Base-by-base conservation (phyloP, 1,140 invertebrate genomes). In the Heterodera carotae region DNA sequence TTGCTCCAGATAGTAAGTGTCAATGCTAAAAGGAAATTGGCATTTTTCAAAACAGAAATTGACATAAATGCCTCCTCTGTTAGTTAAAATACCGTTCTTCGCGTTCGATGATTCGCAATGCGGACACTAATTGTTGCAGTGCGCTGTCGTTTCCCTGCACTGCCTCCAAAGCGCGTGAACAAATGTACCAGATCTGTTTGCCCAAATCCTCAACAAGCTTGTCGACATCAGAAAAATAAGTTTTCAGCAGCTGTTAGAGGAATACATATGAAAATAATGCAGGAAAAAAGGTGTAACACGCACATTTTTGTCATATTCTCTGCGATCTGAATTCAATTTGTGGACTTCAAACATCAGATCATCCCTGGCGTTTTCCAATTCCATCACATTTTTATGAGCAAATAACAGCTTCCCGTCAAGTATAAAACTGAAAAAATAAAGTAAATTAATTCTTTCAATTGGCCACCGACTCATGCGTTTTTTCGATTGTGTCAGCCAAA, bases 201-300 rank as follows among this genome's bases (percentile, higher is more conserved):
- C 94, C 94, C 78, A 99, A 89, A n/a, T 93, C 89, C 75, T 93
- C 92, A 0, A 94, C 97, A 0, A 98, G 90, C 74, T 92, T 92
- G 87, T 96, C 93, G 0, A 99, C 94, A 88, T 97, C 94, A 80
- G 93, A 92, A 89, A 99, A 99, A 88, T 98, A 98, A 8, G 94
- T 93, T 87, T 96, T 95, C 0, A 99, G 80, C 66, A 89, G 89
- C 90, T 90, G n/a, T n/a, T n/a, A n/a, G n/a, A n/a, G n/a, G n/a
- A n/a, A 39, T 25, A 25, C 8, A 6, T 22, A 66, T 1, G 43
- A 56, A 12, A 5, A 76, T 29, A 53, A 39, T 15, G 48, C 48
- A 22, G 7, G 1, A 25, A 39, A 72, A 22, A 25, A 5, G 22
- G 8, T 27, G 15, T 22, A 12, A 48, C 8, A 31, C 2, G 92